A percentile compares a stretch with the other conserved stretches of the same genome.
These are phyloP conservation scores for Eriosoma lanigerum DNA, from an alignment of 1,140 invertebrate species.

Conservation along the genomic window DNA sequence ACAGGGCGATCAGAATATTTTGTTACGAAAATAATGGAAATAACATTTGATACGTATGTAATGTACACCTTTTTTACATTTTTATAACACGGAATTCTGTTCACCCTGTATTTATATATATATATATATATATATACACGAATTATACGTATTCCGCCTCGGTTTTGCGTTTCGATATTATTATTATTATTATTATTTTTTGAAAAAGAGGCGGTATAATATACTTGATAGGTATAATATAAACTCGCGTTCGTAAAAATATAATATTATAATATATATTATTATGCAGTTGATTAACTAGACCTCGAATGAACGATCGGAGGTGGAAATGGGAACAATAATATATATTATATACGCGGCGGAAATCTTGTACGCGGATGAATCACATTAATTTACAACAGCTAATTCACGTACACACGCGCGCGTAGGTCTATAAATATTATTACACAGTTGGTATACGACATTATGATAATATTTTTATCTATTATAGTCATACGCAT, in stretches of 20 bases:
- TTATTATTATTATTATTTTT: not conserved
- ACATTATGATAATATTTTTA: too few relatives aligned
- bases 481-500: too few relatives aligned
- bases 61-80: too few relatives aligned
- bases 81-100: not conserved
- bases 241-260: too few relatives aligned
- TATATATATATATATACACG: too few relatives aligned
- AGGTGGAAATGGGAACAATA: slow-evolving; percentile 12
- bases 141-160: not conserved
- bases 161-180: not conserved
- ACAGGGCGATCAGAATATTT: too few relatives aligned
- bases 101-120: not conserved
- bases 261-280: not conserved
- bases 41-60: too few relatives aligned
- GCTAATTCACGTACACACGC: not conserved
- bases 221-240: too few relatives aligned
- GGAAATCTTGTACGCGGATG: not conserved
- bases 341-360: not conserved
- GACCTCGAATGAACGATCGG: not conserved
- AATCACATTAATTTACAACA: too few relatives aligned
- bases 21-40: not conserved
- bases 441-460: too few relatives aligned
- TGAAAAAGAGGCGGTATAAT: too few relatives aligned
- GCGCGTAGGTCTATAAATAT: not conserved
- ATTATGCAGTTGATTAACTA: slow-evolving; percentile 17